Evolutionary conservation across 37 sponge, comb jelly and placozoan genomes (phyloP), one percentile per base, ranked within the genome.

Genomic region (Tethya wilhelma): DNA sequence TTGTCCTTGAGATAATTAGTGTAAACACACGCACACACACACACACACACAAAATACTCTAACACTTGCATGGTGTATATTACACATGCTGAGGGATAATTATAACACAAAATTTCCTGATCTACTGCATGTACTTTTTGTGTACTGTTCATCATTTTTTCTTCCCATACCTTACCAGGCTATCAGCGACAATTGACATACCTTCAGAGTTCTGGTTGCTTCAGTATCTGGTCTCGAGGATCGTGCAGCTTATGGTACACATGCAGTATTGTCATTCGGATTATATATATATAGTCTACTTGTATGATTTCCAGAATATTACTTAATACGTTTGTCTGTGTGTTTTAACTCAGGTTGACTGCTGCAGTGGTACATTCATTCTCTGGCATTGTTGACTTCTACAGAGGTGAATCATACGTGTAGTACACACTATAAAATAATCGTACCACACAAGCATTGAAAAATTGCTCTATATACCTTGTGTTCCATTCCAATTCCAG

Each of bases 101-200:
- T n/a, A n/a, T n/a, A n/a, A n/a, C n/a, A n/a, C n/a, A n/a, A n/a
- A n/a, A n/a, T n/a, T n/a, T n/a, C n/a, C n/a, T n/a, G n/a, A n/a
- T n/a, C n/a, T n/a, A n/a, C n/a, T n/a, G n/a, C n/a, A n/a, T n/a
- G n/a, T n/a, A n/a, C n/a, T n/a, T n/a, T n/a, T n/a, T n/a, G n/a
- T n/a, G n/a, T n/a, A n/a, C n/a, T n/a, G n/a, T n/a, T n/a, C n/a
- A n/a, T n/a, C n/a, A n/a, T n/a, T n/a, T n/a, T n/a, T n/a, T n/a
- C n/a, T n/a, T n/a, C n/a, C n/a, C n/a, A n/a, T n/a, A n/a, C n/a
- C n/a, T n/a, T n/a, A n/a, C n/a, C 57, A 86, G 87, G 87, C 34
- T 87, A 87, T 55, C 87, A 87, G 66, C 56, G 81, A 17, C 59
- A 87, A 59, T 53, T 87, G 67, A 87, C 30, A 39, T 87, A 79